These are phyloP conservation scores for Nothocercus julius DNA, from an alignment of 2,113 vertebrate species.

Conservation along the genomic window DNA sequence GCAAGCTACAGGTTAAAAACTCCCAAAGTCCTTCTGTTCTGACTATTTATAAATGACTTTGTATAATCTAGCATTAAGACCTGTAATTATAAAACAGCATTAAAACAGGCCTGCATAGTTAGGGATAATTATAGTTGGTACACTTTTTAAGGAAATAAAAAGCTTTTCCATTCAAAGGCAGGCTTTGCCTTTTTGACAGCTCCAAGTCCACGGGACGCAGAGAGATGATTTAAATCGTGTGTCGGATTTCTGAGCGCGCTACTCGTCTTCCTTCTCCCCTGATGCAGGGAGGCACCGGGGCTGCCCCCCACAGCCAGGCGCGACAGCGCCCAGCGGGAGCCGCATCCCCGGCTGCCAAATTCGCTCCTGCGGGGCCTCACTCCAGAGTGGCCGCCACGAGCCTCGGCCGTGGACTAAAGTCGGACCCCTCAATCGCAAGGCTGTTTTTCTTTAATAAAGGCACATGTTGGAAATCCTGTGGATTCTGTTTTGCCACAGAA, in stretches of 20 bases:
- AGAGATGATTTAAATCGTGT: conserved; percentile 77
- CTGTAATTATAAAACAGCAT: conserved; percentile 72
- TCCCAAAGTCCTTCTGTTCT: conserved; percentile 67
- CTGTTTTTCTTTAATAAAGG: not conserved
- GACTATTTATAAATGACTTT: conserved; percentile 76
- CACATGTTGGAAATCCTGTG: not conserved
- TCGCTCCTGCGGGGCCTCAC: rapidly evolving
- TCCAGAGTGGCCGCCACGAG: not conserved
- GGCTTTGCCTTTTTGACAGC: conserved; percentile 77
- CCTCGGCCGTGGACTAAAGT: not conserved
- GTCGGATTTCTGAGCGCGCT: conserved; percentile 73
- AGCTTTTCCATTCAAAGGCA: conserved; percentile 71
- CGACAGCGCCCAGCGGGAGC: conserved; percentile 75
- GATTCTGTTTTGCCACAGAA: not conserved
- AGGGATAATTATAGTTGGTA: conserved; percentile 69
- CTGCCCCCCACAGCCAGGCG: conserved; percentile 71
- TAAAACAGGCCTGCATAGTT: conserved; percentile 72
- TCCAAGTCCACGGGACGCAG: conserved; percentile 75
- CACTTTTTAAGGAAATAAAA: conserved; percentile 76
- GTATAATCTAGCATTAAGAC: conserved; percentile 70
- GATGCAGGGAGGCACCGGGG: conserved; percentile 76
- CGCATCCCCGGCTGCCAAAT: too few species aligned
- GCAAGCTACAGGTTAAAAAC: conserved; percentile 75
- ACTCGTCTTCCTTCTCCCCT: conserved; percentile 28
- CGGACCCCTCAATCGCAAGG: not conserved